Percentiles rank a stretch among this genome's conserved stretches.
Conservation (phyloP, 2,113 vertebrate species). For the Cryptomyrus ogoouensis region DNA sequence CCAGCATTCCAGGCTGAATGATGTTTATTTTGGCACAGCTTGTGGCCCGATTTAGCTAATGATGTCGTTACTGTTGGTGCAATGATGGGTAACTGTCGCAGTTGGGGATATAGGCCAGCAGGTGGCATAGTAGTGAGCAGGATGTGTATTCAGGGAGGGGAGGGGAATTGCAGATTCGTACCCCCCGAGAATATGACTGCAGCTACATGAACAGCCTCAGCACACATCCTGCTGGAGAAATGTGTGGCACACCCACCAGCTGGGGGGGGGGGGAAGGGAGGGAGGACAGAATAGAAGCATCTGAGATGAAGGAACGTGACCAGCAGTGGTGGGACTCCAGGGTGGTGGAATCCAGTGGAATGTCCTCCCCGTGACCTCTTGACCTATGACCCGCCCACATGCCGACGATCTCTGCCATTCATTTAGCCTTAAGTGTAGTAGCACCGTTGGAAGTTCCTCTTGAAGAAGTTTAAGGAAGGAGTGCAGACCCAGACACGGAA, state of each 20-base stretch:
- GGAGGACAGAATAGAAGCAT: neutral
- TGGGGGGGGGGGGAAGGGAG: neutral
- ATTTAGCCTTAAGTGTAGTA: neutral
- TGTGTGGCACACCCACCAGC: neutral
- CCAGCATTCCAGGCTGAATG: neutral
- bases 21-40: neutral
- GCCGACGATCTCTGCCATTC: neutral
- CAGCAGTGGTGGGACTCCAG: neutral
- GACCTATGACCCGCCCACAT: neutral
- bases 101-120: neutral
- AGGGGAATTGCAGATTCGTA: neutral
- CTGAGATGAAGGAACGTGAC: neutral
- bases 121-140: neutral
- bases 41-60: neutral
- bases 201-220: neutral
- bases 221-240: neutral
- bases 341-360: neutral
- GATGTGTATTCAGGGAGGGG: neutral
- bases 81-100: neutral
- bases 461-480: neutral
- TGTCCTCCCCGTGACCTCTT: neutral
- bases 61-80: neutral
- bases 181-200: neutral
- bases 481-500: neutral
- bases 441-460: constrained; percentile 17